Evolutionary conservation across 2,888 invertebrate genomes (phyloP), one percentile per base, ranked within the genome.

Genomic region (Hedychridium roseum): DNA sequence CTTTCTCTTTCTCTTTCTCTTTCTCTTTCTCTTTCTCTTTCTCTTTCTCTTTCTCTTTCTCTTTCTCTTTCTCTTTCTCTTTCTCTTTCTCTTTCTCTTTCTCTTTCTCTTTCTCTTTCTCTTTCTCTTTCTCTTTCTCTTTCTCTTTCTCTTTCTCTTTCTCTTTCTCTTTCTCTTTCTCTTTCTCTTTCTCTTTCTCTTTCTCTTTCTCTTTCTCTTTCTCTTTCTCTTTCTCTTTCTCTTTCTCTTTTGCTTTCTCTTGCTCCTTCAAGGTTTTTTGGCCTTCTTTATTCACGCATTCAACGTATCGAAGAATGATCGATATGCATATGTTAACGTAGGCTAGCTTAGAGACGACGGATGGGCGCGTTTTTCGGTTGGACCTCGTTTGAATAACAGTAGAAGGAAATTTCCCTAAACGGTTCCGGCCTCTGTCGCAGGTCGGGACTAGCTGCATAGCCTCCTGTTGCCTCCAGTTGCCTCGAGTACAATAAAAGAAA

Each of bases 331-430:
- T 55, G 67, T 66, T 67, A 43, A 50, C 42, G 47, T 26, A 36
- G 32, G 36, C 38, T 15, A 18, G 23, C 14, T 11, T 20, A 43
- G 46, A 35, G 38, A 31, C 46, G 54, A 52, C 32, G 50, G 45
- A 55, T 39, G 53, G 59, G 49, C 57, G 47, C 59, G 57, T 60
- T 61, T 61, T 66, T 70, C 74, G 66, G 68, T 73, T 68, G 66
- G 72, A 65, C 65, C 76, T 77, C 71, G 74, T 78, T 78, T 77
- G 74, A 76, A 78, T 78, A 77, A 77, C 76, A 78, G 68, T 71
- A 64, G 60, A 66, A 68, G 61, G 50, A 71, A 76, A 78, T 78
- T 78, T 78, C 65, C 74, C 76, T 78, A 77, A 78, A 78, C 74
- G 76, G 75, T 76, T 72, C 65, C 73, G 60, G 64, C 54, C 60